Conservation (phyloP, 2,797 vertebrate species). For the Catamblyrhynchus diadema region DNA sequence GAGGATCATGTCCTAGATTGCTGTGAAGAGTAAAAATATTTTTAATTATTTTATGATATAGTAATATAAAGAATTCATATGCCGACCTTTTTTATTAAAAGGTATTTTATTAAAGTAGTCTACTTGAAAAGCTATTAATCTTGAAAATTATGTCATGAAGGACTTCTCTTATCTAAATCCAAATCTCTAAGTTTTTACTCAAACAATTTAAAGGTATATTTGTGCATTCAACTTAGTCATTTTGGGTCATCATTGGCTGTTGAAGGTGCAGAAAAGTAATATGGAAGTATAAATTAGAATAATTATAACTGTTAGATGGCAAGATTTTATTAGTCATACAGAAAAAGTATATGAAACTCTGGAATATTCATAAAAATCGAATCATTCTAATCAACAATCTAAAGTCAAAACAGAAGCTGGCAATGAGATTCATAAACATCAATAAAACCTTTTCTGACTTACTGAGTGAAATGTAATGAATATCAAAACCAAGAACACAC, state of each 20-base stretch:
- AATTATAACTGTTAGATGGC: neutral
- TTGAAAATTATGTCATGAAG: neutral
- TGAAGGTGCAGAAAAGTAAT: neutral
- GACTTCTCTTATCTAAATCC: neutral
- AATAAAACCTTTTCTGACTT: neutral
- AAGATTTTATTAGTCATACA: neutral
- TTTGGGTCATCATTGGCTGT: neutral
- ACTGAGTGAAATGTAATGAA: neutral
- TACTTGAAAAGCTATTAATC: neutral
- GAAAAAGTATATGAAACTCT: neutral
- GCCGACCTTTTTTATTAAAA: neutral
- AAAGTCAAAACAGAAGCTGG: neutral
- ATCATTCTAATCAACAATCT: neutral
- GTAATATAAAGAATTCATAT: neutral
- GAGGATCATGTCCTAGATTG: constrained; percentile 90
- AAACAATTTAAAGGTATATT: neutral
- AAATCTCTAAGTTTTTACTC: neutral
- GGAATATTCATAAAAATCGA: neutral
- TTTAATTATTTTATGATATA: neutral
- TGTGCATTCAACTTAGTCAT: neutral
- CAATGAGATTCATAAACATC: neutral
- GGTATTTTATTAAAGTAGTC: neutral
- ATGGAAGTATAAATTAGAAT: neutral
- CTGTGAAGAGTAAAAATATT: constrained; percentile 69
- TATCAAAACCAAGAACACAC: neutral